Conservation (phyloP, 2,888 invertebrate genomes). For the Melipona bicolor region DNA sequence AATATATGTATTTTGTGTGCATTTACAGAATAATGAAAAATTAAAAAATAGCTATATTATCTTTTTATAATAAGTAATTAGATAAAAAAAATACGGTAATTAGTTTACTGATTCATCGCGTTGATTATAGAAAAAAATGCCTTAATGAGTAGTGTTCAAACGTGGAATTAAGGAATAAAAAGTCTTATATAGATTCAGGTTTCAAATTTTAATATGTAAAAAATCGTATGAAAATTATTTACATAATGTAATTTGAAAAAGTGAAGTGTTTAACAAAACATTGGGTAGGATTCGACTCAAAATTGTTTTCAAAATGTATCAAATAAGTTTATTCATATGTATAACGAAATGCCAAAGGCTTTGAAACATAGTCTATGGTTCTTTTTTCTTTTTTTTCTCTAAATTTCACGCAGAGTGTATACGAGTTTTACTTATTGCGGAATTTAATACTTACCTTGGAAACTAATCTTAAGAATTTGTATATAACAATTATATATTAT, state of each 20-base stretch:
- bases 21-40: neutral
- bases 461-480: constrained; percentile 60
- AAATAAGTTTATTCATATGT: constrained; percentile 67
- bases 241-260: constrained; percentile 17
- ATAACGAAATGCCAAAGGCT: constrained; percentile 56
- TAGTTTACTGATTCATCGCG: neutral
- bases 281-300: constrained; percentile 51
- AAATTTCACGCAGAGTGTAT: constrained; percentile 34
- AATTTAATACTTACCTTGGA: constrained; percentile 71
- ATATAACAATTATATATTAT: constrained; percentile 63
- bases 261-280: constrained; percentile 29
- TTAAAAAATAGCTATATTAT: constrained; percentile 9
- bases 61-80: constrained; percentile 5
- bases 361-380: constrained; percentile 54
- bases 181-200: constrained; percentile 14
- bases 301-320: constrained; percentile 64
- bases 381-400: constrained; percentile 19
- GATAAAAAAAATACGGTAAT: neutral
- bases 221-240: constrained; percentile 14
- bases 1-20: neutral
- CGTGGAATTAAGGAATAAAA: constrained; percentile 12
- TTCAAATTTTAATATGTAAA: constrained; percentile 11
- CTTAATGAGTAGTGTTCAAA: constrained; percentile 44
- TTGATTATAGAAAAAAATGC: constrained; percentile 18
- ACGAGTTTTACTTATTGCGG: constrained; percentile 51